Conservation (phyloP, 92 coral and sea anemone species). For the Palythoa heliodiscus region DNA sequence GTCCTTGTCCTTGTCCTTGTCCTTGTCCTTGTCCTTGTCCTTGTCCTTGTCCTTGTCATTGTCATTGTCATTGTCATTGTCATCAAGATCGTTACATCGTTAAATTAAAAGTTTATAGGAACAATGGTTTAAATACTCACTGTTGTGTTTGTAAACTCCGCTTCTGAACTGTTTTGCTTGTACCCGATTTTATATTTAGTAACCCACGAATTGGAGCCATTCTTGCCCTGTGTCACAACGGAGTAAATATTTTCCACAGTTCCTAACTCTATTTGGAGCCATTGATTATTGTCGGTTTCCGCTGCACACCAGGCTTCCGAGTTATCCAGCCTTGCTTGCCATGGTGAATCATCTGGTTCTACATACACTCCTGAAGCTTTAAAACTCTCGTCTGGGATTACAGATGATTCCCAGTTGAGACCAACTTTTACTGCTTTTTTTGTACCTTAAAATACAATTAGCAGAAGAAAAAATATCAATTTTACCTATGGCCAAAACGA, state of each 20-base stretch:
- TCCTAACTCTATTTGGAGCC: constrained; percentile 30
- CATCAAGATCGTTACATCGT: no score
- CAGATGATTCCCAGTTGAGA: background rate
- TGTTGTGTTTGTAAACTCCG: background rate
- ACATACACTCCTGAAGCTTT: background rate
- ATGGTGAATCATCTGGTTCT: background rate
- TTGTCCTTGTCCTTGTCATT: no score
- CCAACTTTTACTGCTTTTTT: background rate
- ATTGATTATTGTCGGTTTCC: constrained; percentile 8
- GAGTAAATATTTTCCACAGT: background rate
- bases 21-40: no score
- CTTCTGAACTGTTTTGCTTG: background rate
- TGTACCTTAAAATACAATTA: background rate
- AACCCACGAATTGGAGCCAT: background rate
- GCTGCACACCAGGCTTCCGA: constrained; percentile 9
- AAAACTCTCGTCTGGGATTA: constrained; percentile 1
- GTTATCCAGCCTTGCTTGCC: background rate
- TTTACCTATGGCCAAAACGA: no score
- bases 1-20: no score
- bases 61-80: no score
- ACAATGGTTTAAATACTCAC: background rate
- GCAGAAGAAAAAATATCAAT: no score
- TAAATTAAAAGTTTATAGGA: background rate
- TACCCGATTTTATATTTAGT: background rate
- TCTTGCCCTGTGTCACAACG: constrained; percentile 3